These are phyloP conservation scores for Diaprepes abbreviatus DNA, from an alignment of 2,888 invertebrate species.

Conservation along the genomic window DNA sequence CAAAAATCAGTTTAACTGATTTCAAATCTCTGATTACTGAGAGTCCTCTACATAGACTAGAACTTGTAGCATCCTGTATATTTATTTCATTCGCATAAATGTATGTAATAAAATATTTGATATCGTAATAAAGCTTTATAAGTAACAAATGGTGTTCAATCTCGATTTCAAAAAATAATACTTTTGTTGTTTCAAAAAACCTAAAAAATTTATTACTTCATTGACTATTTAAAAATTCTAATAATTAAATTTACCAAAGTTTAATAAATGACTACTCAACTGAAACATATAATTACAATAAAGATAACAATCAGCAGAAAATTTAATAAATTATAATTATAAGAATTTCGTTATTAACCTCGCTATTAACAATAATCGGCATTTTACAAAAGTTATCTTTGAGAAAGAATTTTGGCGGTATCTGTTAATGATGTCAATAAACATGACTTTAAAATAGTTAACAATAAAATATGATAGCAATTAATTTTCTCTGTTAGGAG, in stretches of 20 bases:
- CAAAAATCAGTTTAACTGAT: too few species aligned
- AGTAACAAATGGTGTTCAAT: too few species aligned
- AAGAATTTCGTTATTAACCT: slow-evolving; percentile 2
- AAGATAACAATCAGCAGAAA: slow-evolving; percentile 3
- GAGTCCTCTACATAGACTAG: too few species aligned
- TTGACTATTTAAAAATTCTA: too few species aligned
- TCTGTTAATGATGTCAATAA: not conserved
- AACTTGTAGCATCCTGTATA: too few species aligned
- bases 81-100: too few species aligned
- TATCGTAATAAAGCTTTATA: too few species aligned
- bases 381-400: slow-evolving; percentile 8
- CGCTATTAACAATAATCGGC: not conserved
- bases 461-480: not conserved
- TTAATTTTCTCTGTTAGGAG: slow-evolving; percentile 3
- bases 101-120: too few species aligned
- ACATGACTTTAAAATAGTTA: slow-evolving; percentile 11
- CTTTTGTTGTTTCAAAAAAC: too few species aligned
- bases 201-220: too few species aligned
- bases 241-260: not conserved
- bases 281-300: slow-evolving; percentile 12
- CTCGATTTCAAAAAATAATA: too few species aligned
- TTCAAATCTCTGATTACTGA: too few species aligned
- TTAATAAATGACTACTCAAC: not conserved
- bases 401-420: slow-evolving; percentile 8
- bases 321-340: slow-evolving; percentile 10